phyloP scores from a whole-genome alignment of 2,797 vertebrate genomes.

The Macroramphosus scolopax region DNA sequence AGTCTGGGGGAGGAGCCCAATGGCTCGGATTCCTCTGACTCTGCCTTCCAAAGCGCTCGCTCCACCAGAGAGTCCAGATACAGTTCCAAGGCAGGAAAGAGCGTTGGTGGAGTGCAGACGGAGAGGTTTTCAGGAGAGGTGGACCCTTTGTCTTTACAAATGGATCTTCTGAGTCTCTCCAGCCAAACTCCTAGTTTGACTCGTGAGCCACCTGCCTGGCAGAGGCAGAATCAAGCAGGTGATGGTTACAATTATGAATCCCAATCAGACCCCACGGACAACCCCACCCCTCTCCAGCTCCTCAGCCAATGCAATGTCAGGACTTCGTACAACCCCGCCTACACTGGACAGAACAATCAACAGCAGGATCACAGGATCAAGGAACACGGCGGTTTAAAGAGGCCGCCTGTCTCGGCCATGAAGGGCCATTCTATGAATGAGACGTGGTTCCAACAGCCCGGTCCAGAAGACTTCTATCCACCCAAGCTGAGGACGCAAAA shows the following conservation, averaged over 20 bases:
- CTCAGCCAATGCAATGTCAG: slow-evolving; percentile 95
- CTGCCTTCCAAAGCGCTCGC: slow-evolving; percentile 92
- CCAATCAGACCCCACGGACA: slow-evolving; percentile 76
- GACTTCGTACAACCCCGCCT: slow-evolving; percentile 82
- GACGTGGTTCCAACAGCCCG: slow-evolving; percentile 84
- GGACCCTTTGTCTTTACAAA: slow-evolving; percentile 95
- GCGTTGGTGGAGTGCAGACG: slow-evolving; percentile 72
- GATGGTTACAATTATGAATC: slow-evolving; percentile 84
- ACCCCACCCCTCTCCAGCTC: slow-evolving; percentile 84
- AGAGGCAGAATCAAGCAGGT: slow-evolving; percentile 76
- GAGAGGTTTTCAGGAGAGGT: slow-evolving; percentile 88
- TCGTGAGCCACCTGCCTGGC: slow-evolving; percentile 88
- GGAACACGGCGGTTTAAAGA: slow-evolving; percentile 84
- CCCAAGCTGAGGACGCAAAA: slow-evolving; percentile 88
- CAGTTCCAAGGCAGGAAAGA: slow-evolving; percentile 90
- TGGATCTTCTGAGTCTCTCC: slow-evolving; percentile 97
- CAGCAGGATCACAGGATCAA: slow-evolving; percentile 82
- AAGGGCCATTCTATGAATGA: slow-evolving; percentile 89
- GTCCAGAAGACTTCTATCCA: slow-evolving; percentile 85
- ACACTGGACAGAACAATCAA: slow-evolving; percentile 74
- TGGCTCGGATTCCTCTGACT: slow-evolving; percentile 93
- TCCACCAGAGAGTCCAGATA: slow-evolving; percentile 92
- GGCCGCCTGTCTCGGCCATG: slow-evolving; percentile 84
- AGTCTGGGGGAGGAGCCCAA: slow-evolving; percentile 91
- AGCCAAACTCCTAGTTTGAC: slow-evolving; percentile 94